These are phyloP conservation scores for Streptopelia turtur DNA, from an alignment of 2,797 vertebrate species.

Conservation along the genomic window DNA sequence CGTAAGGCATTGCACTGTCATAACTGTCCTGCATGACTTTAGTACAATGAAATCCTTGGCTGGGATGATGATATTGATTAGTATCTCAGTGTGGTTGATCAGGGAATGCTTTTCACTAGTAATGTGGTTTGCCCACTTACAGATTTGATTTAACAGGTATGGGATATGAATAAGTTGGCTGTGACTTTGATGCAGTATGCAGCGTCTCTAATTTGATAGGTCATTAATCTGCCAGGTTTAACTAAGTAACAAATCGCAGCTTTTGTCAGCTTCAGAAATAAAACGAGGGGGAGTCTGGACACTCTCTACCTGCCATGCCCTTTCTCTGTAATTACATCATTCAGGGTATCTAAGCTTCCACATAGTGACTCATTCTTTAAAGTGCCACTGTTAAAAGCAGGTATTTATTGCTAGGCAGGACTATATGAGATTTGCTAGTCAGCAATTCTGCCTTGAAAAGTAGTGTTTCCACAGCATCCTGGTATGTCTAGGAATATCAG, in stretches of 20 bases:
- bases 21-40: neutral
- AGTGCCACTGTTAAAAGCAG: neutral
- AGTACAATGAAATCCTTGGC: neutral
- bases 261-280: neutral
- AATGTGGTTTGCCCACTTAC: neutral
- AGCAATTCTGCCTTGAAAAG: conserved; percentile 11
- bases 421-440: neutral
- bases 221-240: conserved; percentile 48
- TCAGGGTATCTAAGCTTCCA: neutral
- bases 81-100: neutral
- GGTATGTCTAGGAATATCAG: neutral
- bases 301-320: neutral
- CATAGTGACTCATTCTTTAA: neutral
- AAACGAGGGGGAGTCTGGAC: rapidly evolving
- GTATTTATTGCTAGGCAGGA: neutral
- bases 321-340: neutral
- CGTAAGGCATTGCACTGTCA: neutral
- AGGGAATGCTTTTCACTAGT: neutral
- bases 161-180: neutral
- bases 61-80: neutral
- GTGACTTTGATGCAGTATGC: conserved; percentile 48
- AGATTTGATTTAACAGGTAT: conserved; percentile 9
- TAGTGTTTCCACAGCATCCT: neutral
- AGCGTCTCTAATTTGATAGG: conserved; percentile 15
- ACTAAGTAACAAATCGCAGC: conserved; percentile 8